phyloP scores from a whole-genome alignment of 1,140 invertebrate genomes.

The Magallana angulata region DNA sequence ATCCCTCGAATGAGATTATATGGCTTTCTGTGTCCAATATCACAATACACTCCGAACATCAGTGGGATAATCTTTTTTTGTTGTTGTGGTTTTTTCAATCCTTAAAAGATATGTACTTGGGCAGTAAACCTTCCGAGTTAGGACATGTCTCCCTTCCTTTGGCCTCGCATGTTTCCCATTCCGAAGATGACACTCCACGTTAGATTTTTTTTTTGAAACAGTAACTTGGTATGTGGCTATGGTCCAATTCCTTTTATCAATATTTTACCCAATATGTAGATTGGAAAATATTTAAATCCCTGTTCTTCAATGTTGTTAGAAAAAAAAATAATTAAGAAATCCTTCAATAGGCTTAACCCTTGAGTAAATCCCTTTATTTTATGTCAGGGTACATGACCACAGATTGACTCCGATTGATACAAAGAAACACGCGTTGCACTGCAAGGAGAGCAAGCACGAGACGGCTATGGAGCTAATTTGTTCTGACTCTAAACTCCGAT shows the following conservation, averaged over 20 bases:
- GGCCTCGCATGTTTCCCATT: neutral
- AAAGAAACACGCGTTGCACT: neutral
- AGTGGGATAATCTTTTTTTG: neutral
- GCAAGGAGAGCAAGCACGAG: neutral
- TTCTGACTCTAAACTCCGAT: neutral
- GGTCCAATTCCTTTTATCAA: slow-evolving; percentile 37
- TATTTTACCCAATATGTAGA: slow-evolving; percentile 30
- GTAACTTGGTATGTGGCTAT: slow-evolving; percentile 19
- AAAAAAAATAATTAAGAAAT: neutral
- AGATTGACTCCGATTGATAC: neutral
- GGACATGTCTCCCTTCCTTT: neutral
- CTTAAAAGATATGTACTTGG: neutral
- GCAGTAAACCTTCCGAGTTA: neutral
- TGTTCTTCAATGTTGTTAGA: neutral
- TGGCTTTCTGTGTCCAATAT: neutral
- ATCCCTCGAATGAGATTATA: neutral
- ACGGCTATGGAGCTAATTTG: neutral
- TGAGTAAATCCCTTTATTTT: slow-evolving; percentile 36
- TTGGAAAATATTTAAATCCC: slow-evolving; percentile 35
- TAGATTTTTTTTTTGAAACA: slow-evolving; percentile 6
- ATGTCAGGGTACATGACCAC: slow-evolving; percentile 2
- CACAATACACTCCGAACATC: neutral
- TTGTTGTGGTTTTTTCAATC: neutral
- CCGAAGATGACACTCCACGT: slow-evolving; percentile 9
- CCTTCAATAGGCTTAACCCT: slow-evolving; percentile 25